Percentiles rank a stretch among this genome's conserved stretches.
These are phyloP conservation scores for Podarcis raffonei DNA, from an alignment of 2,113 vertebrate genomes.

Conservation along the genomic window DNA sequence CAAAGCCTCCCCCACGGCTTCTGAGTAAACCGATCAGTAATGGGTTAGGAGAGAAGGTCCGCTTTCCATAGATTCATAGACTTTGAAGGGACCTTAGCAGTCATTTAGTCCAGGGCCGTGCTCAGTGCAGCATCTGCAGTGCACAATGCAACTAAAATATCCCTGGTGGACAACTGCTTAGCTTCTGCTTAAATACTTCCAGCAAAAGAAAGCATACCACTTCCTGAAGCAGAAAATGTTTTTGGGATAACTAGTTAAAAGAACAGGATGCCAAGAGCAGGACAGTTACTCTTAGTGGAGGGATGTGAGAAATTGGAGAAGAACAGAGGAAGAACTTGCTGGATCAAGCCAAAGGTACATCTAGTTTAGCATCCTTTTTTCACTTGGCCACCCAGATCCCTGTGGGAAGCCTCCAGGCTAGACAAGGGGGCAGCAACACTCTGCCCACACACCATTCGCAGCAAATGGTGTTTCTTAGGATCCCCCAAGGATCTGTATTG, in stretches of 20 bases:
- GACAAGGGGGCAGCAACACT: too few species aligned
- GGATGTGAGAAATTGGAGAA: too few species aligned
- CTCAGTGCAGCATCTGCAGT: background rate
- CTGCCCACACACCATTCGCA: too few species aligned
- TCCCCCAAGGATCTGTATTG: background rate
- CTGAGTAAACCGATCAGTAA: background rate
- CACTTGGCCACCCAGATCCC: too few species aligned
- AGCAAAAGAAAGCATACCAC: background rate
- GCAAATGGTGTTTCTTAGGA: too few species aligned
- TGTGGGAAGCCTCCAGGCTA: too few species aligned
- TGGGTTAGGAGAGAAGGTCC: background rate
- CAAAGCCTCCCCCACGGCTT: background rate
- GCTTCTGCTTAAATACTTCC: background rate
- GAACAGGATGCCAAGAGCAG: background rate
- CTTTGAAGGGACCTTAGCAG: too few species aligned
- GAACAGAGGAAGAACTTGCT: too few species aligned
- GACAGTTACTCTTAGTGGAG: background rate
- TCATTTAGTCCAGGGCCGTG: background rate
- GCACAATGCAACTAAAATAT: background rate
- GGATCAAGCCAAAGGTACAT: too few species aligned
- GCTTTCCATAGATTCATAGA: background rate
- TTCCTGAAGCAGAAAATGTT: background rate
- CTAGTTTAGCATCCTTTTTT: too few species aligned
- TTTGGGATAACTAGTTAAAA: background rate
- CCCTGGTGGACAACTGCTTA: background rate